Evolutionary conservation across 2,113 vertebrate species (phyloP).

Genomic region (Podocnemis expansa): DNA sequence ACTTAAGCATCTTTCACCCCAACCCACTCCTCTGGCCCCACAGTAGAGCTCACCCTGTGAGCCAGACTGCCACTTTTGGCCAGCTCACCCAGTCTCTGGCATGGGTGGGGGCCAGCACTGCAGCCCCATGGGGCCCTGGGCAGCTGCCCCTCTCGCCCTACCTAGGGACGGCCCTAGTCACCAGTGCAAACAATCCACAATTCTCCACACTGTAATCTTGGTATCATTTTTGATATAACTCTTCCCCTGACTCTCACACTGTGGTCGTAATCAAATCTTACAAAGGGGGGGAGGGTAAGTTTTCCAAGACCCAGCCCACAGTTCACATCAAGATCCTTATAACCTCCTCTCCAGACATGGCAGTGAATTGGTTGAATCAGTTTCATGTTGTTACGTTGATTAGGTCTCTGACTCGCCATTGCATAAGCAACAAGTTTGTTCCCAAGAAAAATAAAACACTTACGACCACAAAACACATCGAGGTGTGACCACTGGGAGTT

Average conservation of each 20-base stretch:
- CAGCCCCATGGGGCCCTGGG: no score
- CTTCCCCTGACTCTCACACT: neutral
- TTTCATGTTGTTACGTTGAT: no score
- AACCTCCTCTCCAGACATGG: neutral
- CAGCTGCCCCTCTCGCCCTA: no score
- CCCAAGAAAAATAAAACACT: neutral
- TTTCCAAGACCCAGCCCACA: neutral
- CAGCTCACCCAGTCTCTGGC: no score
- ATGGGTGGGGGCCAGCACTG: no score
- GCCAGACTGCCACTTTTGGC: no score
- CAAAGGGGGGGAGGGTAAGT: no score
- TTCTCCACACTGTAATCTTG: neutral
- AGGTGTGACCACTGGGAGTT: conserved; percentile 58
- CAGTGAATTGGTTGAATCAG: neutral
- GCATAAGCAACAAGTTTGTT: accelerated
- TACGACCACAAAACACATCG: neutral
- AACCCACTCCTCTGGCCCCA: no score
- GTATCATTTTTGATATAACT: neutral
- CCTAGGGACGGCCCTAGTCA: neutral
- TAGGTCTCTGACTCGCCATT: accelerated
- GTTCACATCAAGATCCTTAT: neutral
- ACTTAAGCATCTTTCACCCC: no score
- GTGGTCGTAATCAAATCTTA: neutral
- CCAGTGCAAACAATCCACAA: neutral
- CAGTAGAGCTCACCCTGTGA: no score